phyloP scores from a whole-genome alignment of 2,113 vertebrate genomes.

The Numenius arquata region DNA sequence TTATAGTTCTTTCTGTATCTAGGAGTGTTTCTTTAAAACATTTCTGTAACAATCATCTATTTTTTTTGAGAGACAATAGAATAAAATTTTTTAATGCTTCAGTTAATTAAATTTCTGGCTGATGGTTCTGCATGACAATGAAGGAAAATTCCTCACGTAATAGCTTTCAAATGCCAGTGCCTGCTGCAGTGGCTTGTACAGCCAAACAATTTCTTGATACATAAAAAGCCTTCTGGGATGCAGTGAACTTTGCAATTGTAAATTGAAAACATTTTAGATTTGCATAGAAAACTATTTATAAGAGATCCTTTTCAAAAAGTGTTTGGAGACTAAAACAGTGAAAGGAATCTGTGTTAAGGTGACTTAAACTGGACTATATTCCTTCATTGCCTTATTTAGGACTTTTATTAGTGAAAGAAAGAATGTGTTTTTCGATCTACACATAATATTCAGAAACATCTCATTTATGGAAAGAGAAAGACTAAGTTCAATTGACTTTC shows the following conservation, averaged over 20 bases:
- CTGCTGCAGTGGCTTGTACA: neutral
- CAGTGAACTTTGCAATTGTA: constrained; percentile 55
- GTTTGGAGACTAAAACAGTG: neutral
- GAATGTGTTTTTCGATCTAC: neutral
- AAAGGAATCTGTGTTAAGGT: neutral
- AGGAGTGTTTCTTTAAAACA: neutral
- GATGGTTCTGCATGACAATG: neutral
- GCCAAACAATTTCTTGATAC: constrained; percentile 28
- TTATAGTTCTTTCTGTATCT: neutral
- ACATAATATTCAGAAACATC: neutral
- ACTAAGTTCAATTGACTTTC: neutral
- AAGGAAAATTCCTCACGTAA: neutral
- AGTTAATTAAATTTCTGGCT: neutral
- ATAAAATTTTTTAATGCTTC: neutral
- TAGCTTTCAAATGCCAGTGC: neutral
- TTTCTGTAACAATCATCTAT: neutral
- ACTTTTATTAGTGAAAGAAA: neutral
- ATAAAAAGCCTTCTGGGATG: constrained; percentile 35
- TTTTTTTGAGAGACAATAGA: neutral
- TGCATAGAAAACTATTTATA: neutral
- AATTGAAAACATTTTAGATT: constrained; percentile 58
- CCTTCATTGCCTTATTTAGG: neutral
- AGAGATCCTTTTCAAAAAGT: neutral
- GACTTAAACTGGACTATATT: neutral
- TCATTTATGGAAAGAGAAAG: neutral